Base-by-base conservation (phyloP, 2,888 invertebrate species). In the Clostera curtula region DNA sequence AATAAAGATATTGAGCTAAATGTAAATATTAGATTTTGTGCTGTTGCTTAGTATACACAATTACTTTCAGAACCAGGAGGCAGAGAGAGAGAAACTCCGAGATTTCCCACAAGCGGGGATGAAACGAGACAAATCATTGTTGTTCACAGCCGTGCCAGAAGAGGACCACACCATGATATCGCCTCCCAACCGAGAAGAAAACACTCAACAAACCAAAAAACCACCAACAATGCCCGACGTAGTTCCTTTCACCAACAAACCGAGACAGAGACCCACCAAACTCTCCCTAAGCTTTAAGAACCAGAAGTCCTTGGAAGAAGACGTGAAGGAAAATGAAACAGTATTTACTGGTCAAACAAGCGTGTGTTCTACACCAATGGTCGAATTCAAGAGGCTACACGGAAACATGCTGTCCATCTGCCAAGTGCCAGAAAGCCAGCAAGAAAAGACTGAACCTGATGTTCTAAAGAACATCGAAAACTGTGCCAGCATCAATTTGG, bases 101-200 rank as follows among this genome's bases (percentile, higher is more conserved):
- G 86, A 87, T 1, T 71, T 70, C 27, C 75, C 79, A 2, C 75
- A 71, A 43, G 54, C 60, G 0, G 85, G 87, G 16, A 89, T 93
- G 86, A 93, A 92, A 70, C 82, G 93, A 25, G 93, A 93, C 60
- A 90, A 91, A 38, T 93, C 93, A 0, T 68, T 93, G 2, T 89
- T 93, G 15, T 93, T 93, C 55, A 93, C 93, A 0, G 91, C 93
- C 3, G 93, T 93, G 25, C 92, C 93, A 1, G 93, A 93, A 74
- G 93, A 94, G 57, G 89, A 88, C 42, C 82, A 84, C 59, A 72
- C 57, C 10, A 76, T 83, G 71, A 82, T 80, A 36, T 83, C 84
- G 0, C 84, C 84, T 0, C 83, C 84, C 0, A 72, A 54, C 41
- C 51, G 52, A 25, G 74, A 72, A 5, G 65, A 67, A 9, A 45